A percentile compares a stretch with the other conserved stretches of the same genome.
Evolutionary conservation across 2,797 vertebrate genomes (phyloP).

Genomic region (Chelonia mydas): DNA sequence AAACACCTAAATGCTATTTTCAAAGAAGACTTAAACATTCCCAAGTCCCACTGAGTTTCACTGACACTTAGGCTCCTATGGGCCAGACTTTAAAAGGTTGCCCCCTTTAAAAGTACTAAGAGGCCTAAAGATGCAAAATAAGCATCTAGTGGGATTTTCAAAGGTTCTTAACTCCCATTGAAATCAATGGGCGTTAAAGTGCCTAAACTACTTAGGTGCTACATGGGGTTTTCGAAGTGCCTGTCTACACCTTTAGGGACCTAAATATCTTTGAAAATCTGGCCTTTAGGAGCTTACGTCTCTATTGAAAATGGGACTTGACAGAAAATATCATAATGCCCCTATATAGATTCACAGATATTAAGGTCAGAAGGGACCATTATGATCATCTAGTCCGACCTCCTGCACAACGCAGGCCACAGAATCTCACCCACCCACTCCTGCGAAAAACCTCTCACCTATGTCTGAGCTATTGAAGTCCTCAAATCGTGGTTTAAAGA

Average conservation of each 20-base stretch:
- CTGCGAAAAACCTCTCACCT: no score
- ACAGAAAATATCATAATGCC: no score
- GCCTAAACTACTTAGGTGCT: no score
- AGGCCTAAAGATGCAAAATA: neutral
- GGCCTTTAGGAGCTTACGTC: neutral
- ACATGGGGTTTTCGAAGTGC: neutral
- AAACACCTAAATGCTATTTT: neutral
- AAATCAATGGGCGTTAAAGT: neutral
- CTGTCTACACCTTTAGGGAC: neutral
- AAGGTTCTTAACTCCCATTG: neutral
- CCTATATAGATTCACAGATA: no score
- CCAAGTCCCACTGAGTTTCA: neutral
- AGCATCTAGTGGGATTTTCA: neutral
- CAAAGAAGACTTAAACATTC: neutral
- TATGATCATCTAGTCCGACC: no score
- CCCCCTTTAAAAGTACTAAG: neutral
- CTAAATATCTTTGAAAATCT: neutral
- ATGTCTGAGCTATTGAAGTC: no score
- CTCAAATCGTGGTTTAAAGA: no score
- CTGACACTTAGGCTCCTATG: neutral
- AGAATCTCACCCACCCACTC: no score
- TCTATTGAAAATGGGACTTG: neutral
- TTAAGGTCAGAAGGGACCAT: no score
- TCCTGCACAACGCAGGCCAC: no score
- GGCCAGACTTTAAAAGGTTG: neutral